phyloP scores from a whole-genome alignment of 2,888 invertebrate genomes.

The Diarsia brunnea region DNA sequence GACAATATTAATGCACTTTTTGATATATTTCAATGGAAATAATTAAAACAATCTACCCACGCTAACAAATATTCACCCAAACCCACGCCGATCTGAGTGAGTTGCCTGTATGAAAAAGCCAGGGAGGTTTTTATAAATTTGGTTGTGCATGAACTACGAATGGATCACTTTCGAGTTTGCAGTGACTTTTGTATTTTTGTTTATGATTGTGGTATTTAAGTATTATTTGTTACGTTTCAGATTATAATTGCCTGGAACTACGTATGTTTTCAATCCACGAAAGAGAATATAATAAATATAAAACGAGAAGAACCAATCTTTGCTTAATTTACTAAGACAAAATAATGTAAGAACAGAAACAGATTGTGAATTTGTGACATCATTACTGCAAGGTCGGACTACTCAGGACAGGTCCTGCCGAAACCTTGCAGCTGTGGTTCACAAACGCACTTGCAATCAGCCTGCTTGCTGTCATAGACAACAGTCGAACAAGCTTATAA shows the following conservation, averaged over 20 bases:
- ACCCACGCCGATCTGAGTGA: constrained; percentile 88
- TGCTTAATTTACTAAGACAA: too few relatives aligned
- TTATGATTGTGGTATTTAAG: not conserved
- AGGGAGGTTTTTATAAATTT: not conserved
- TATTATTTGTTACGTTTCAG: not conserved
- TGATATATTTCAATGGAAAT: constrained; percentile 69
- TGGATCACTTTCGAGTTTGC: constrained; percentile 18
- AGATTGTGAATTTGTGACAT: too few relatives aligned
- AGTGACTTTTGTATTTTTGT: not conserved
- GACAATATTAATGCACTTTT: constrained; percentile 67
- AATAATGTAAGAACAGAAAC: too few relatives aligned
- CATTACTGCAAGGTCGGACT: too few relatives aligned
- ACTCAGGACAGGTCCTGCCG: too few relatives aligned
- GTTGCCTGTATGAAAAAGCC: constrained; percentile 77
- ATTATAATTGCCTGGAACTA: not conserved
- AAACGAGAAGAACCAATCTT: not conserved
- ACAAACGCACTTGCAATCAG: too few relatives aligned
- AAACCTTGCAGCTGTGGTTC: too few relatives aligned
- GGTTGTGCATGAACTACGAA: not conserved
- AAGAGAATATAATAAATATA: too few relatives aligned
- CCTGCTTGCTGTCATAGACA: too few relatives aligned
- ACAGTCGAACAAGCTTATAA: too few relatives aligned
- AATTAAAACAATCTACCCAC: constrained; percentile 83
- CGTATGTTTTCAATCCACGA: not conserved
- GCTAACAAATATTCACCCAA: constrained; percentile 83